These are phyloP conservation scores for Uromys caudimaculatus DNA, from an alignment of 2,797 vertebrate genomes.

Conservation along the genomic window DNA sequence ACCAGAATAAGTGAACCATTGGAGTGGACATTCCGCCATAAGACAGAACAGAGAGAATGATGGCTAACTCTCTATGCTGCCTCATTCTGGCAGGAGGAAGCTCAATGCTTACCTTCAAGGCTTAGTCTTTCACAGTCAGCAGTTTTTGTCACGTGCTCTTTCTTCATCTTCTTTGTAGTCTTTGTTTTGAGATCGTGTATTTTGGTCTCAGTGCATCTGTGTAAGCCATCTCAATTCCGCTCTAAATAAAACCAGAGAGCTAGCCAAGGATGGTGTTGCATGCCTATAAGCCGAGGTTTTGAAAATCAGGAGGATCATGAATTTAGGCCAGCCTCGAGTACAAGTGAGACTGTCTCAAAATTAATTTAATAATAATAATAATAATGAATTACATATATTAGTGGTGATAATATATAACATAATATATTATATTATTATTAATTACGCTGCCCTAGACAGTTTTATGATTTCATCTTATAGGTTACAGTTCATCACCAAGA, in stretches of 20 bases:
- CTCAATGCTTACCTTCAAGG: background rate
- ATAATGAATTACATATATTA: background rate
- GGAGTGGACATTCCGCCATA: background rate
- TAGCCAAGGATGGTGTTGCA: background rate
- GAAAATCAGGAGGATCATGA: background rate
- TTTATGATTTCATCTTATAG: background rate
- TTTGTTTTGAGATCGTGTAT: conserved; percentile 27
- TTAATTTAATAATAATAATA: background rate
- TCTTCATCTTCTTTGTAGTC: background rate
- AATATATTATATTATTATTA: background rate
- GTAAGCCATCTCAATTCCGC: background rate
- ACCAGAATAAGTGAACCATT: background rate
- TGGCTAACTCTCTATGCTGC: background rate
- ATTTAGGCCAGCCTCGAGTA: background rate
- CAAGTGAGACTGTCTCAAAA: background rate
- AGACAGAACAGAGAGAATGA: background rate
- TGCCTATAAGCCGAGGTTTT: background rate
- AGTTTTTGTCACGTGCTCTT: background rate
- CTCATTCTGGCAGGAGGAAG: background rate
- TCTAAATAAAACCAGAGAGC: background rate
- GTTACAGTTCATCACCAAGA: background rate
- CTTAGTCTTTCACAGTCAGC: background rate
- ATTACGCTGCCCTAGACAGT: background rate
- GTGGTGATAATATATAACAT: background rate
- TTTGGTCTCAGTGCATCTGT: conserved; percentile 19